Evolutionary conservation across 2,797 vertebrate genomes (phyloP).

Genomic region (Muscicapa striata): DNA sequence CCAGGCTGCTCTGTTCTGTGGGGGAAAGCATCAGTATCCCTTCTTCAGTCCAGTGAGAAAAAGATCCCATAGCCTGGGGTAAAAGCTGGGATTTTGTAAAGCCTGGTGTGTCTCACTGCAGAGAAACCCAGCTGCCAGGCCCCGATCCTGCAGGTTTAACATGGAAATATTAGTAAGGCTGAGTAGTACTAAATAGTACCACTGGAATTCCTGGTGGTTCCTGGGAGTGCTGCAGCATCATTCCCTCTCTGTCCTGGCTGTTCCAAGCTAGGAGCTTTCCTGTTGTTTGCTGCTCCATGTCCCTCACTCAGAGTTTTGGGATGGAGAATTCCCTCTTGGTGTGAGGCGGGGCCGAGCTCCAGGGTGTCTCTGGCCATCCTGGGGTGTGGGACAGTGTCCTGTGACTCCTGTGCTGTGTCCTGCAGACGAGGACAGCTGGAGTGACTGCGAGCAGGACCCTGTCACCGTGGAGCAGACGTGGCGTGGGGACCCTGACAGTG

Average conservation of each 20-base stretch:
- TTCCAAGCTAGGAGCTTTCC: not conserved
- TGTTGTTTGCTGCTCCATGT: accelerated
- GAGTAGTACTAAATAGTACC: too few species aligned
- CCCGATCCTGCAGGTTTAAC: not conserved
- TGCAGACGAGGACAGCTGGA: slow-evolving; percentile 95
- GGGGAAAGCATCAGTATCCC: not conserved
- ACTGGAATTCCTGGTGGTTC: accelerated
- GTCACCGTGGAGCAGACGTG: slow-evolving; percentile 93
- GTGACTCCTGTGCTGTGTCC: not conserved
- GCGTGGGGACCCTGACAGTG: slow-evolving; percentile 97
- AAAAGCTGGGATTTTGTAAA: not conserved
- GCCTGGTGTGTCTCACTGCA: accelerated
- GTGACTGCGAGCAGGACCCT: slow-evolving; percentile 90
- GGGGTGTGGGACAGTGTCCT: not conserved
- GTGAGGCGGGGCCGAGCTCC: not conserved
- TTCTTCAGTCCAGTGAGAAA: too few species aligned
- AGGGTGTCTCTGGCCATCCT: not conserved
- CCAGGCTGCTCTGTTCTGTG: not conserved
- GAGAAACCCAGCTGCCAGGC: accelerated
- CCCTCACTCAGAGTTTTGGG: not conserved
- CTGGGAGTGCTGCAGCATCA: accelerated
- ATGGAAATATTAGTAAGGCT: not conserved
- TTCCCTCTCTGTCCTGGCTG: not conserved
- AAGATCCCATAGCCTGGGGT: accelerated
- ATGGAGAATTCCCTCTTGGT: not conserved